A percentile compares a stretch with the other conserved stretches of the same genome.
Conservation (phyloP, 2,888 invertebrate genomes). For the Scotopteryx bipunctaria region DNA sequence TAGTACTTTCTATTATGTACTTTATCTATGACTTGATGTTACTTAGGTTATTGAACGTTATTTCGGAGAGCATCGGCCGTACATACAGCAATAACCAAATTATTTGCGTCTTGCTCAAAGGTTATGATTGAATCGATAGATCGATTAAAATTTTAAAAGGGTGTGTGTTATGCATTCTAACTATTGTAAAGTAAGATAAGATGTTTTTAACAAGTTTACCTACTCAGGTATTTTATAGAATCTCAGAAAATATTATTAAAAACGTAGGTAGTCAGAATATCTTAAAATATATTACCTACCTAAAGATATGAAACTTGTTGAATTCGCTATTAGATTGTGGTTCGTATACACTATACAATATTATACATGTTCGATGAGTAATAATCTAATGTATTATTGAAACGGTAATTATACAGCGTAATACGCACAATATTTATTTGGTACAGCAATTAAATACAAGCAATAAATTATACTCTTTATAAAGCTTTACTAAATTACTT, state of each 20-base stretch:
- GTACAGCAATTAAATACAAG: conserved; percentile 10
- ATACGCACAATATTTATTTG: not conserved
- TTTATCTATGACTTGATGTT: conserved; percentile 6
- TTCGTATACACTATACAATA: too few species aligned
- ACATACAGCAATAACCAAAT: conserved; percentile 24
- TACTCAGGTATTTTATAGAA: not conserved
- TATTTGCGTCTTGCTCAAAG: conserved; percentile 24
- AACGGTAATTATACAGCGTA: too few species aligned
- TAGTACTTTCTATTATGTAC: conserved; percentile 10
- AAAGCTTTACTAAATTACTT: conserved; percentile 10
- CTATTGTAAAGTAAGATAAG: not conserved
- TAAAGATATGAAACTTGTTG: not conserved
- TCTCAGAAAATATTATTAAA: not conserved
- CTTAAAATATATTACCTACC: not conserved
- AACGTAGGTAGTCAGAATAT: too few species aligned
- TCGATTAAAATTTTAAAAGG: not conserved
- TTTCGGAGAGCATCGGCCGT: not conserved
- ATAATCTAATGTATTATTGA: too few species aligned
- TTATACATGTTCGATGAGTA: too few species aligned
- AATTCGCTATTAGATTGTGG: not conserved
- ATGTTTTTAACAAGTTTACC: not conserved
- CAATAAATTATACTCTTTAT: conserved; percentile 11
- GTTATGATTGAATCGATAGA: conserved; percentile 13
- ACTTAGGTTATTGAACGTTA: not conserved
- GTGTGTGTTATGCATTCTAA: too few species aligned